Evolutionary conservation across 1,140 invertebrate species (phyloP).

Genomic region (Calephelis nemesis): DNA sequence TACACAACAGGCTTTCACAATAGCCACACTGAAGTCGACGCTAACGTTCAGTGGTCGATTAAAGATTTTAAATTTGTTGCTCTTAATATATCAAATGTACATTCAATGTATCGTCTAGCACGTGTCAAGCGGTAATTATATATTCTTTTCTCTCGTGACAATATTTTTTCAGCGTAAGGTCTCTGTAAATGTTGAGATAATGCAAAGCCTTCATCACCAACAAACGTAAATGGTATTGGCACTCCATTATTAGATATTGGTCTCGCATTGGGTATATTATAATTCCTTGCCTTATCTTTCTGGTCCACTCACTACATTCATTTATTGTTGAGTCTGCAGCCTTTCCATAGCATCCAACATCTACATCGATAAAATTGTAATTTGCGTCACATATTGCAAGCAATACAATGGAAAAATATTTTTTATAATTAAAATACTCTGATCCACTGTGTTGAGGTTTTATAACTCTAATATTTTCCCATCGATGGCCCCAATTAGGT

Average conservation of each 20-base stretch:
- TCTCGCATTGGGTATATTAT: slow-evolving; percentile 30
- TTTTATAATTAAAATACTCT: slow-evolving; percentile 22
- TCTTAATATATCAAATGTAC: not conserved
- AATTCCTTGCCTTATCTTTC: slow-evolving; percentile 32
- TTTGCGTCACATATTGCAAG: too few species aligned
- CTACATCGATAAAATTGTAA: not conserved
- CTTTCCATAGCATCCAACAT: slow-evolving; percentile 21
- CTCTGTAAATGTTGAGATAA: too few species aligned
- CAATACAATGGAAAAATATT: slow-evolving; percentile 10
- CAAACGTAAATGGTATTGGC: too few species aligned
- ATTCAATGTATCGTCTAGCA: too few species aligned
- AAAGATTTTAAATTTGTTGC: slow-evolving; percentile 24
- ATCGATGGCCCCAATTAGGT: not conserved
- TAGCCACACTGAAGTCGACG: slow-evolving; percentile 25
- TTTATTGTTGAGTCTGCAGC: slow-evolving; percentile 20
- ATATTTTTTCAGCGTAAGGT: too few species aligned
- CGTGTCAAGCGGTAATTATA: too few species aligned
- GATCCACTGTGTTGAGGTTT: slow-evolving; percentile 5
- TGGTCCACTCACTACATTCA: slow-evolving; percentile 18
- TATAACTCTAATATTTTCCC: too few species aligned
- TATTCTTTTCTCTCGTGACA: too few species aligned
- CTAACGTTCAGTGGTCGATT: slow-evolving; percentile 33
- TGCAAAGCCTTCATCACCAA: too few species aligned
- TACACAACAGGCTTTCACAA: slow-evolving; percentile 37
- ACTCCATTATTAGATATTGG: slow-evolving; percentile 4